Base-by-base conservation (phyloP, 2,113 vertebrate species). In the Psammodynastes pulverulentus region DNA sequence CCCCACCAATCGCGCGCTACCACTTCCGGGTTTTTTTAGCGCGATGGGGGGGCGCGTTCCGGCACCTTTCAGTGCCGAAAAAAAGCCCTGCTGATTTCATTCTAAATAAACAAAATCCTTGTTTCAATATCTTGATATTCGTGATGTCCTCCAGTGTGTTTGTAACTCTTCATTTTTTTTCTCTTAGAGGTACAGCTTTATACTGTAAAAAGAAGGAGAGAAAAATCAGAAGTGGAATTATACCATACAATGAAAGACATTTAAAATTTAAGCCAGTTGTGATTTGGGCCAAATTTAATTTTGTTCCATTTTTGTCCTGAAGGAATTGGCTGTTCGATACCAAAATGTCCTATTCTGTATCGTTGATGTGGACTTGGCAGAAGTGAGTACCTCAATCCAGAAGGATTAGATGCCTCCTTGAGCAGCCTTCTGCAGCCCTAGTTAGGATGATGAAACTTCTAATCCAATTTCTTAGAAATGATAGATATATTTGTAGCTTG, bases 251-350 rank as follows among this genome's bases (percentile, higher is more conserved):
- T 86, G 84, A 91, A 86, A 34, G 67, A 51, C 67, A 5, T 24
- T 84, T 90, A 34, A 34, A 9, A n/a, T 72, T 72, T 34, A 72
- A n/a, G 15, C 85, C 26, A 23, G 10, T 62, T 54, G 15, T 45
- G 49, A 46, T 24, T 91, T 26, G 86, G 24, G 2, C 56, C 13
- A n/a, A 3, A 79, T 21, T 79, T 79, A 39, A 29, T 91, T 53
- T 91, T 95, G 95, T 79, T 94, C 48, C 46, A 87, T 51, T 91
- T 94, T 96, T 92, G 21, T 93, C 92, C 94, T 93, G 67, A 94
- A 96, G 94, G 91, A 94, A 90, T 13, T 89, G 94, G 91, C 96
- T 91, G 84, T 91, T 90, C 86, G 93, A 79, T 96, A 96, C 39
- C 90, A 85, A 0, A 0, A 92, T n/a, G 94, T 4, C 0, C 10